Base-by-base conservation (phyloP, 2,113 vertebrate species). In the Caranx ignobilis region DNA sequence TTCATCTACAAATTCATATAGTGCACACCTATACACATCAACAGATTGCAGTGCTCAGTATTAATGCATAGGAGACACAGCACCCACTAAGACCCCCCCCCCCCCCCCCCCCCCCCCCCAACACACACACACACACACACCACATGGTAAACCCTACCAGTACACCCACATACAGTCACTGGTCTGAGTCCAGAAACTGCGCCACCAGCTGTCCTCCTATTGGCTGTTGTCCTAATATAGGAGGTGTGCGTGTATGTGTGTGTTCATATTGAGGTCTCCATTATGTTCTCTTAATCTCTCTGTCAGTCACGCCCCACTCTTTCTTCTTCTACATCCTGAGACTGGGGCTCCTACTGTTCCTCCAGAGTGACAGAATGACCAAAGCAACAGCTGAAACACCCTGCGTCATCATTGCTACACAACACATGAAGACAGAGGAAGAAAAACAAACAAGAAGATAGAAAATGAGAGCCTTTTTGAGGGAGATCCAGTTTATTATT, bases 111-210 rank as follows among this genome's bases (percentile, higher is more conserved):
- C 1, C 52, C 16, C 35, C 54, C 48, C 11, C 55, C 41, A 18
- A 64, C 32, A 61, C 19, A 45, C 57, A 65, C 52, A 74, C n/a
- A 61, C 35, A 50, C 65, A 73, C 60, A 8, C 39, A 41, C 26
- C 12, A 56, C 66, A 56, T 6, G 5, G 66, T 45, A 52, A 85
- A 39, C 75, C 79, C 82, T 32, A 56, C 71, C 5, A 21, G 45
- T 71, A 67, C 84, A 43, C 79, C 82, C 88, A 88, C 83, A 37
- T 47, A 74, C 81, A 77, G 34, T 65, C 75, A 62, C n/a, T 87
- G 88, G 90, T 87, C 41, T 37, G 32, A 43, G 19, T 76, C 88
- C 91, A 93, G 89, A 61, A 78, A 69, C 90, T 84, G 85, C 79
- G 88, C 56, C 66, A 79, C 85, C 88, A 84, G 81, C 83, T 82